A percentile compares a stretch with the other conserved stretches of the same genome.
Conservation (phyloP, 2,888 invertebrate species). For the Zaprionus lineosus region DNA sequence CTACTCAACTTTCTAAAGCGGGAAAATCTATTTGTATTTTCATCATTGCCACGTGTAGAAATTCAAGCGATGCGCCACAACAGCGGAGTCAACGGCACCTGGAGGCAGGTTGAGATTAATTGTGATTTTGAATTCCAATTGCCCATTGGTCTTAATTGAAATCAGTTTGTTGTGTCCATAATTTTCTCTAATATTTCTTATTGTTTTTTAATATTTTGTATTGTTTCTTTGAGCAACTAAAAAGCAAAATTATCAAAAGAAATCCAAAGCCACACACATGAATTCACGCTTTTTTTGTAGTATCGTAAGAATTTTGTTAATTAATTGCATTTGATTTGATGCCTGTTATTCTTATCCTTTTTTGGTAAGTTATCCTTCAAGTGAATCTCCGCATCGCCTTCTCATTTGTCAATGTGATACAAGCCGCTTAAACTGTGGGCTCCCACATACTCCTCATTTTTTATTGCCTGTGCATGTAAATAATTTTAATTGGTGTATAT, state of each 20-base stretch:
- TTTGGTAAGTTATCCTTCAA: slow-evolving; percentile 54
- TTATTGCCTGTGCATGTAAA: slow-evolving; percentile 19
- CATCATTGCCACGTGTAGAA: slow-evolving; percentile 69
- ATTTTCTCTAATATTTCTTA: slow-evolving; percentile 19
- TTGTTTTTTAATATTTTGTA: slow-evolving; percentile 4
- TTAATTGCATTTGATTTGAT: slow-evolving; percentile 43
- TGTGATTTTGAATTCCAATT: slow-evolving; percentile 48
- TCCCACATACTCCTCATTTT: slow-evolving; percentile 36
- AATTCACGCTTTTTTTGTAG: slow-evolving; percentile 35
- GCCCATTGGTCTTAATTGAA: no score
- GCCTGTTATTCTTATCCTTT: slow-evolving; percentile 38
- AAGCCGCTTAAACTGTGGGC: slow-evolving; percentile 10
- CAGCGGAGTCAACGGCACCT: slow-evolving; percentile 78
- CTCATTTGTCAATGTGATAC: slow-evolving; percentile 34
- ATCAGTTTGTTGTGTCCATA: no score
- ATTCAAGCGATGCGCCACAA: slow-evolving; percentile 82
- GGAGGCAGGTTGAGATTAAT: slow-evolving; percentile 82
- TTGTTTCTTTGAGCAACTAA: slow-evolving; percentile 10
- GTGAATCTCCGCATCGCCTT: slow-evolving; percentile 19
- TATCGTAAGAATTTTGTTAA: slow-evolving; percentile 23
- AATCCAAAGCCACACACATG: not conserved
- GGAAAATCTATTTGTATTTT: slow-evolving; percentile 61
- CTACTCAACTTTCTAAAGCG: slow-evolving; percentile 39
- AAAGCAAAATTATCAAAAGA: no score
- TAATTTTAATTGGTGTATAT: not conserved